These are phyloP conservation scores for Steinernema hermaphroditum DNA, from an alignment of 2,888 invertebrate genomes.

Conservation along the genomic window DNA sequence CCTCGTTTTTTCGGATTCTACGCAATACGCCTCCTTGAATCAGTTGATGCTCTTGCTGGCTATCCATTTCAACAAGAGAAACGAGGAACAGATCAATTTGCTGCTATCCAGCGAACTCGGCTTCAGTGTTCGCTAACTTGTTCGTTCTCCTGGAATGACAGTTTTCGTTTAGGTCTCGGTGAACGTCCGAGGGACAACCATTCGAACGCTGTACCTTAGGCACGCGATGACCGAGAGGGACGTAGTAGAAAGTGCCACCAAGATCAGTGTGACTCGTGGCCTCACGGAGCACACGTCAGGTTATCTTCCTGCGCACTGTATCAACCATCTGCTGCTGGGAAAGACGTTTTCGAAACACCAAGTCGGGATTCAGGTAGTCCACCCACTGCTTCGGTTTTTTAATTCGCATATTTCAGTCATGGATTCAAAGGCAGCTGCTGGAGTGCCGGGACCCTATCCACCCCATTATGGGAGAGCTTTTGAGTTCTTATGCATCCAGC, in stretches of 20 bases:
- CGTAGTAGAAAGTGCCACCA: slow-evolving; percentile 31
- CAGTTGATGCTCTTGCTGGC: slow-evolving; percentile 45
- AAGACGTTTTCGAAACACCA: slow-evolving; percentile 41
- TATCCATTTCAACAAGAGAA: slow-evolving; percentile 43
- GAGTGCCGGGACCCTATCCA: slow-evolving; percentile 47
- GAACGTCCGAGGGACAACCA: neutral
- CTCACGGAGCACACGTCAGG: slow-evolving; percentile 34
- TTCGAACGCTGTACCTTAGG: slow-evolving; percentile 21
- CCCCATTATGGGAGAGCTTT: slow-evolving; percentile 40
- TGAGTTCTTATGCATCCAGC: slow-evolving; percentile 42
- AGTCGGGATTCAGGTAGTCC: slow-evolving; percentile 39
- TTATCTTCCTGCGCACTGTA: slow-evolving; percentile 49
- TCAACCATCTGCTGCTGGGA: slow-evolving; percentile 42
- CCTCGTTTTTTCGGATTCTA: slow-evolving; percentile 25
- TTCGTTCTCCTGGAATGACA: neutral
- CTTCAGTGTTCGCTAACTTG: slow-evolving; percentile 14
- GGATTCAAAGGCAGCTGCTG: slow-evolving; percentile 44
- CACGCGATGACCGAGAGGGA: slow-evolving; percentile 24
- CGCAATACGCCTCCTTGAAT: slow-evolving; percentile 37
- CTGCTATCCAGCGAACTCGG: slow-evolving; percentile 35
- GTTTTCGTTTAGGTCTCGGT: neutral
- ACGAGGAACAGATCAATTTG: slow-evolving; percentile 39
- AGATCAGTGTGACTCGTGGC: slow-evolving; percentile 30
- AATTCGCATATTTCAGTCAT: slow-evolving; percentile 38
- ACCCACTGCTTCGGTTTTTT: neutral